Conservation (phyloP, 2,797 vertebrate genomes). For the Hyperoplus lanceolatus region DNA sequence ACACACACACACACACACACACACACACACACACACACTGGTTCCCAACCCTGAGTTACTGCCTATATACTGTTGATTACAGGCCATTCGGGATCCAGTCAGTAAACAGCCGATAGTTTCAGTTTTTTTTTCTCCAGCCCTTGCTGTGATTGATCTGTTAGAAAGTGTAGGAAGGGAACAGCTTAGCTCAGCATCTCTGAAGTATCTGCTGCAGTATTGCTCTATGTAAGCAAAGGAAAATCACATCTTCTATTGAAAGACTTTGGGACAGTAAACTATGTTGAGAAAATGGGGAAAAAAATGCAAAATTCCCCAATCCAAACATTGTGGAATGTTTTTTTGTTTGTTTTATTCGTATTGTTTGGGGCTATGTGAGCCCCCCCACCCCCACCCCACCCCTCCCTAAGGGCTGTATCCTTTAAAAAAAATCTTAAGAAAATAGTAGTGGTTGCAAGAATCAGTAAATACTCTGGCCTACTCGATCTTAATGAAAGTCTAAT, state of each 20-base stretch:
- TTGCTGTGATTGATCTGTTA: neutral
- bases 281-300: neutral
- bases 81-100: neutral
- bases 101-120: neutral
- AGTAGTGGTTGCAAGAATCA: neutral
- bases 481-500: conserved; percentile 68
- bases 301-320: conserved; percentile 18
- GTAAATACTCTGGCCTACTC: conserved; percentile 27
- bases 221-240: conserved; percentile 5
- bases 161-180: neutral
- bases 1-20: no score
- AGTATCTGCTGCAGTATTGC: neutral
- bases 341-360: no score
- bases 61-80: neutral
- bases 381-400: no score
- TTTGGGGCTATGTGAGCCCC: no score
- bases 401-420: no score
- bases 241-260: neutral
- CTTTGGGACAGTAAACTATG: conserved; percentile 8
- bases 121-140: neutral
- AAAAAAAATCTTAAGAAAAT: no score
- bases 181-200: neutral
- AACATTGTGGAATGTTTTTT: no score
- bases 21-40: no score
- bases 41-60: no score